Evolutionary conservation across 2,888 invertebrate species (phyloP), one percentile per base, ranked within the genome.

Genomic region (Trichopria drosophilae): DNA sequence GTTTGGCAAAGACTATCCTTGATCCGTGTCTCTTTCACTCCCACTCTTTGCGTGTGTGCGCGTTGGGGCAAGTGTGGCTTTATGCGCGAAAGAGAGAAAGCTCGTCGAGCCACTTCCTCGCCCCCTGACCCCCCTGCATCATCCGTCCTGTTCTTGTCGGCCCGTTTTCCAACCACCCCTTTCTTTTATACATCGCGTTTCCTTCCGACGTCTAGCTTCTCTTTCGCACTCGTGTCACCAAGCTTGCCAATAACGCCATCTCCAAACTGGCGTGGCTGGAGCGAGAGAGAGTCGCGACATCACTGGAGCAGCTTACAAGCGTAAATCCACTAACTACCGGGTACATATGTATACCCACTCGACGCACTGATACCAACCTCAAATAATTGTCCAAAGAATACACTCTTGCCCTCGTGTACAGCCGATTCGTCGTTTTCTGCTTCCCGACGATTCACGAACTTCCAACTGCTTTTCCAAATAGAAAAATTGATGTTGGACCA

Each of bases 1-100:
- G 70, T 74, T 75, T 75, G 75, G 71, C 73, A 74, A 75, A 75
- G 75, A 74, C 74, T 71, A 74, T 71, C 73, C 73, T 68, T 35
- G 45, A 52, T 49, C 49, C 69, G 68, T 68, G 68, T 71, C 71
- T 68, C 71, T 69, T 66, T 72, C 65, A 66, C 66, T 68, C 65
- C 63, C 64, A 59, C 61, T 64, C 62, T 61, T 64, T n/a, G n/a
- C n/a, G n/a, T n/a, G n/a, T n/a, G n/a, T n/a, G n/a, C n/a, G n/a
- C n/a, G n/a, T n/a, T n/a, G n/a, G n/a, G n/a, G n/a, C n/a, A n/a
- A n/a, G n/a, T n/a, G n/a, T n/a, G n/a, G n/a, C n/a, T n/a, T n/a
- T n/a, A n/a, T n/a, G n/a, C n/a, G n/a, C n/a, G n/a, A n/a, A n/a
- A n/a, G n/a, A n/a, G n/a, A n/a, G n/a, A n/a, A n/a, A n/a, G n/a